phyloP scores from a whole-genome alignment of 2,888 invertebrate genomes.

The Falcaria lacertinaria region DNA sequence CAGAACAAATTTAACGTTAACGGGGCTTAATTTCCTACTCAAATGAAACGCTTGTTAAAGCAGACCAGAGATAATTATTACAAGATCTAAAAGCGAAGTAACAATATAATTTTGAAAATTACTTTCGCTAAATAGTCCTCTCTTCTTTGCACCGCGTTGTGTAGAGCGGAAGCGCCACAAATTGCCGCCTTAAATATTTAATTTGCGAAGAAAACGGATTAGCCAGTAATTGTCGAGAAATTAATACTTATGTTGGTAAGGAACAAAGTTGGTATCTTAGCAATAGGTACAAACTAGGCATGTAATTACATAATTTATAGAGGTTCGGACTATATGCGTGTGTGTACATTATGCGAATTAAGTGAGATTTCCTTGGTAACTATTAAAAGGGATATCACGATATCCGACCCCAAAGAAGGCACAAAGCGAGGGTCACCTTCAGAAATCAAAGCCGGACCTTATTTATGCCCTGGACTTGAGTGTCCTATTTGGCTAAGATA shows the following conservation, averaged over 20 bases:
- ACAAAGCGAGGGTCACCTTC: slow-evolving; percentile 63
- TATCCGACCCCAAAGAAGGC: slow-evolving; percentile 51
- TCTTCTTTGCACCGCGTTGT: slow-evolving; percentile 54
- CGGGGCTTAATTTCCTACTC: slow-evolving; percentile 54
- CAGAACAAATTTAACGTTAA: slow-evolving; percentile 49
- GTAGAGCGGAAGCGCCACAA: slow-evolving; percentile 65
- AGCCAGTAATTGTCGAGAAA: slow-evolving; percentile 53
- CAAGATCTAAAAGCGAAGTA: slow-evolving; percentile 66
- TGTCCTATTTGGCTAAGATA: slow-evolving; percentile 61
- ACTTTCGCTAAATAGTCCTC: slow-evolving; percentile 61
- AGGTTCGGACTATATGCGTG: slow-evolving; percentile 48
- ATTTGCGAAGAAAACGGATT: slow-evolving; percentile 67
- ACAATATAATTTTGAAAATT: slow-evolving; percentile 71
- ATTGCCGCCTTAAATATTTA: slow-evolving; percentile 69
- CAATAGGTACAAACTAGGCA: slow-evolving; percentile 27
- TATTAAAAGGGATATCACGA: slow-evolving; percentile 67
- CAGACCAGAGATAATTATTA: slow-evolving; percentile 69
- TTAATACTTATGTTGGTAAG: slow-evolving; percentile 34
- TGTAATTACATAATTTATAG: slow-evolving; percentile 38
- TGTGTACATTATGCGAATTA: slow-evolving; percentile 66
- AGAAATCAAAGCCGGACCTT: slow-evolving; percentile 72
- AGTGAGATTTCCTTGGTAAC: slow-evolving; percentile 61
- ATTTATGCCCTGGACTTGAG: slow-evolving; percentile 69
- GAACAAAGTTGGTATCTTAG: slow-evolving; percentile 21
- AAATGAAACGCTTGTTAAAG: slow-evolving; percentile 69